Base-by-base conservation (phyloP, 2,888 invertebrate species). In the Dastarcus helophoroides region DNA sequence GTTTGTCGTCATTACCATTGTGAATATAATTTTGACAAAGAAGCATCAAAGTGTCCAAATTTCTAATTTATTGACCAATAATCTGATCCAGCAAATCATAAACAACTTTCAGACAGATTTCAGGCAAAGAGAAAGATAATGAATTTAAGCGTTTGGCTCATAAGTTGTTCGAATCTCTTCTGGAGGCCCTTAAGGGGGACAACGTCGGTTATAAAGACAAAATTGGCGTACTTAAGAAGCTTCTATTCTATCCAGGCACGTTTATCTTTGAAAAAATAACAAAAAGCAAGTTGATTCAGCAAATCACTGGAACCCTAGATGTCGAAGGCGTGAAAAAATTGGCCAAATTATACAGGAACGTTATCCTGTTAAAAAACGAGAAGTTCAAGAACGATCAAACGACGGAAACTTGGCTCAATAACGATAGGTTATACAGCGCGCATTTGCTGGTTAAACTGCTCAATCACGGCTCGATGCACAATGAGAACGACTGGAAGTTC, bases 191-290 rank as follows among this genome's bases (percentile, higher is more conserved):
- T 10, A 69, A 65, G 33, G 56, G 58, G 2, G 64, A 69, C 13
- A 59, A 62, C 22, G 61, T 70, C 4, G 59, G 63, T 15, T 62
- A 64, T 17, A 62, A 64, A 41, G 60, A 65, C 2, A 71, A 74
- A 53, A 60, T 80, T 2, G 60, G 64, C 5, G 64, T 73, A 3
- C 53, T 84, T 19, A 71, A 72, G 33, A 76, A 72, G 44, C 54
- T 84, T 2, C 60, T 81, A 6, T 66, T 79, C 24, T 63, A 71
- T 50, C 79, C 81, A 1, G 81, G 82, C 3, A 73, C 75, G 46
- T 70, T 83, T 36, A 74, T 76, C 56, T 76, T 83, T 38, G 79
- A 81, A 47, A 79, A 79, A 59, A 71, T 74, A 15, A 79, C 79
- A 11, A 71, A 73, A 7, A 71, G 71, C 8, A 74, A 71, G 44